Evolutionary conservation across 2,113 vertebrate genomes (phyloP).

Genomic region (Eidolon helvum): DNA sequence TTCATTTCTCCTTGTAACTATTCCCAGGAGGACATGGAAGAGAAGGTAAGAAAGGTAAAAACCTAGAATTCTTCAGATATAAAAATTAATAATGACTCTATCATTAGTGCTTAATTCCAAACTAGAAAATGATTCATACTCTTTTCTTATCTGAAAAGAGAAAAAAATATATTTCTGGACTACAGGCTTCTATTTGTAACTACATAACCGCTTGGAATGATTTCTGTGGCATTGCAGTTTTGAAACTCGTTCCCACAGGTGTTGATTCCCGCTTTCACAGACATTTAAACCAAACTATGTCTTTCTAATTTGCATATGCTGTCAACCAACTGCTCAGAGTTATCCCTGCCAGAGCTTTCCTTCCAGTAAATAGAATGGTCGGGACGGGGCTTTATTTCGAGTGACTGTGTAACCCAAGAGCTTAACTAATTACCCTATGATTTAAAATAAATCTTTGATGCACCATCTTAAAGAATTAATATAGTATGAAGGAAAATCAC

Average conservation of each 20-base stretch:
- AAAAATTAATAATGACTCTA: neutral
- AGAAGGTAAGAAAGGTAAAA: neutral
- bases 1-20: neutral
- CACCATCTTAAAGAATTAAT: conserved; percentile 46
- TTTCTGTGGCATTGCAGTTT: neutral
- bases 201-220: neutral
- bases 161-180: neutral
- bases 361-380: neutral
- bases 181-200: neutral
- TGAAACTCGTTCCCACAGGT: conserved; percentile 24
- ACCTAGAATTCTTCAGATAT: neutral
- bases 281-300: neutral
- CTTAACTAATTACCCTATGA: conserved; percentile 22
- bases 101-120: neutral
- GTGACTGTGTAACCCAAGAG: conserved; percentile 24
- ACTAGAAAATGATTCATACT: neutral
- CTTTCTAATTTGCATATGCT: conserved; percentile 35
- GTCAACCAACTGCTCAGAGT: neutral
- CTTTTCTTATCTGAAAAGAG: neutral
- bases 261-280: conserved; percentile 9
- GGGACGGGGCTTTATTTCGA: neutral
- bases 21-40: neutral
- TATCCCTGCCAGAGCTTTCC: neutral
- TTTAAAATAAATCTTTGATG: conserved; percentile 54
- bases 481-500: conserved; percentile 24